These are phyloP conservation scores for Hypotaenidia okinawae DNA, from an alignment of 2,797 vertebrate genomes.

Conservation along the genomic window DNA sequence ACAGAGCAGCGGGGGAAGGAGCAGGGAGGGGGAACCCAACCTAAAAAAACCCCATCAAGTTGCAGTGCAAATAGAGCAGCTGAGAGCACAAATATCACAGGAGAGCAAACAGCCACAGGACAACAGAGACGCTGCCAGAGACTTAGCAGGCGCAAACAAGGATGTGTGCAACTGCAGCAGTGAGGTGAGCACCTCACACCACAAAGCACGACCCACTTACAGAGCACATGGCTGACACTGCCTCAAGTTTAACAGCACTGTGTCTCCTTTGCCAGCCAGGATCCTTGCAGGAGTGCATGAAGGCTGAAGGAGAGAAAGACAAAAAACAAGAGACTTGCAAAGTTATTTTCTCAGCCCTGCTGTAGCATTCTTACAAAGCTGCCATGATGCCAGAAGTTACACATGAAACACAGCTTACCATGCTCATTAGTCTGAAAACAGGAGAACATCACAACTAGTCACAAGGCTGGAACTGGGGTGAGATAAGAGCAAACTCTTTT, in stretches of 20 bases:
- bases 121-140: background rate
- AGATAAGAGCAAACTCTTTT: background rate
- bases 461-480: background rate
- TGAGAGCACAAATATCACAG: background rate
- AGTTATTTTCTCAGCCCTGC: background rate
- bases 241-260: rapidly evolving
- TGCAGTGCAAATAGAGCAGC: constrained; percentile 11
- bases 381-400: background rate
- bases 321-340: background rate
- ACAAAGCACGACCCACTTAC: background rate
- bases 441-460: background rate
- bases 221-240: rapidly evolving
- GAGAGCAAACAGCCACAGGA: background rate
- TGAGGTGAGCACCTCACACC: background rate
- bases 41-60: background rate
- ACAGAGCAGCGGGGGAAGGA: background rate
- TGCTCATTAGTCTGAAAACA: background rate
- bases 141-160: background rate
- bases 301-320: background rate
- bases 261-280: background rate
- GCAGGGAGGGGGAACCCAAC: too few species aligned
- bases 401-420: background rate
- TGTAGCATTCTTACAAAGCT: background rate
- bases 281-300: rapidly evolving
- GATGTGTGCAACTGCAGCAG: background rate